Base-by-base conservation (phyloP, 2,797 vertebrate species). In the Darevskia mixta region DNA sequence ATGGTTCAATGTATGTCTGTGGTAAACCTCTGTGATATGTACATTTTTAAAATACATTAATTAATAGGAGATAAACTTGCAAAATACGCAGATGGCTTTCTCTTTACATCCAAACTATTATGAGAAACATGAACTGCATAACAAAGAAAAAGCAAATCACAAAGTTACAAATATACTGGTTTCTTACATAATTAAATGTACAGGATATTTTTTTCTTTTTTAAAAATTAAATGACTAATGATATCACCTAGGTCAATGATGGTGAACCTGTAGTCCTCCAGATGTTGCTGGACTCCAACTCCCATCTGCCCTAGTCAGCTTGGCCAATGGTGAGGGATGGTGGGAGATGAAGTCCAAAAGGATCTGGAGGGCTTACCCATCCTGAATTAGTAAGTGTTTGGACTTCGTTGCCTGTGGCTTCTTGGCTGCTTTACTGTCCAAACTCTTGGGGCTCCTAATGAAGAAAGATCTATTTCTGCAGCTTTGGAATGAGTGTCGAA, bases 121-220 rank as follows among this genome's bases (percentile, higher is more conserved):
- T 17, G 32, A 73, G 13, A 55, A 55, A 23, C 72, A 73, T 35
- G 72, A 75, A 75, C 38, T 75, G 23, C 4, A 25, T 41, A 41
- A n/a, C 29, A 69, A 69, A n/a, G 67, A 29, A 69, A 69, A 11
- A 29, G 29, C 9, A 69, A 69, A 29, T n/a, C 27, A 69, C 29
- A 69, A 76, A 25, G 3, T 77, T 27, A 45, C 41, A 41, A 35
- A 45, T 9, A 45, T 41, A 43, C 13, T 64, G 5, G 35, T 78
- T 77, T 66, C 27, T 43, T 79, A 5, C 58, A 88, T 25, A 84
- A 87, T 43, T 7, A 83, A 89, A 45, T 89, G 38, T 8, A 77
- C 0, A 9, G 41, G 82, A 86, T 38, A 13, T 78, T n/a, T 84
- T 58, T 88, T 41, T 55, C 43, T 38, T 84, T 23, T 6, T 15